Evolutionary conservation across 1,140 invertebrate genomes (phyloP).

Genomic region (Anagrus nilaparvatae): DNA sequence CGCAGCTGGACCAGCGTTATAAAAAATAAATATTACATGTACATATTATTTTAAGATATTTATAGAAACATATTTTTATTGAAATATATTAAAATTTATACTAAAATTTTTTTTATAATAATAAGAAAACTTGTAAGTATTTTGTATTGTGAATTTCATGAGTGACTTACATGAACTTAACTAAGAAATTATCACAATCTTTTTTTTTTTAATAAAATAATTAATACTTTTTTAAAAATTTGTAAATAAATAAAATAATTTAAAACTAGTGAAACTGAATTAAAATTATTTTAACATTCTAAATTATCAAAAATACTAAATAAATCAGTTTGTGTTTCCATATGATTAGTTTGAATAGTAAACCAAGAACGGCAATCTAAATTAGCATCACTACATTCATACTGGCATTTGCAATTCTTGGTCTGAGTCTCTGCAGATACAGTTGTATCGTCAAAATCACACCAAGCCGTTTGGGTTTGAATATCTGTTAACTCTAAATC

Average conservation of each 20-base stretch:
- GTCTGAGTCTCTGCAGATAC: slow-evolving; percentile 41
- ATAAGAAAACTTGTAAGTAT: too few species aligned
- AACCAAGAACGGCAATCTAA: slow-evolving; percentile 27
- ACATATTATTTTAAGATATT: too few species aligned
- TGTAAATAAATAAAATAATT: not conserved
- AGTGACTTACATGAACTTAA: not conserved
- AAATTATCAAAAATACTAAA: slow-evolving; percentile 36
- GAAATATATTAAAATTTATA: too few species aligned
- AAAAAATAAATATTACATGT: slow-evolving; percentile 20
- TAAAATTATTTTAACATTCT: slow-evolving; percentile 13
- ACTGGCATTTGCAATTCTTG: slow-evolving; percentile 23
- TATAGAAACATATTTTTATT: too few species aligned
- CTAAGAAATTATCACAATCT: not conserved
- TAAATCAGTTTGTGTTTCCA: slow-evolving; percentile 41
- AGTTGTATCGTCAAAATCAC: slow-evolving; percentile 31
- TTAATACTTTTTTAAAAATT: not conserved
- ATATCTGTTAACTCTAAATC: slow-evolving; percentile 47
- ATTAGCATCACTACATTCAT: slow-evolving; percentile 23
- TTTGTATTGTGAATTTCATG: not conserved
- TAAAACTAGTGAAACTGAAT: not conserved
- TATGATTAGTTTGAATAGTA: slow-evolving; percentile 34
- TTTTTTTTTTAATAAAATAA: not conserved
- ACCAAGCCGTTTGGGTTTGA: slow-evolving; percentile 50
- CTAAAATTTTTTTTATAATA: too few species aligned
- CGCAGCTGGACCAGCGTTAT: slow-evolving; percentile 39